phyloP scores from a whole-genome alignment of 2,888 invertebrate species.

The Pseudococcus viburni region DNA sequence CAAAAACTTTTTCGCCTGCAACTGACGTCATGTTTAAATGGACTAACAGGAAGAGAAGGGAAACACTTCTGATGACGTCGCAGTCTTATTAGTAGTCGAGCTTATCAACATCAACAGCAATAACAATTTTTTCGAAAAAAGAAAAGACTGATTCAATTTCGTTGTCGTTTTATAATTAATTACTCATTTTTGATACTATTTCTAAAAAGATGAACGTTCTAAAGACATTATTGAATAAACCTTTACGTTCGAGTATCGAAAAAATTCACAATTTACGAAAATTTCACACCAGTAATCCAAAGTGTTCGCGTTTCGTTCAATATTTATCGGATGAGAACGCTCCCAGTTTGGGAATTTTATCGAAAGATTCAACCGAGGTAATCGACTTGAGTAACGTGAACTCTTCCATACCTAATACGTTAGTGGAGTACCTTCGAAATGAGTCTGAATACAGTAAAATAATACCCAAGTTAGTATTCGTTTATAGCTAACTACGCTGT shows the following conservation, averaged over 20 bases:
- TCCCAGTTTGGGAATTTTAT: constrained; percentile 51
- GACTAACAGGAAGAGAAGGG: neutral
- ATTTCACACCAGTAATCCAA: neutral
- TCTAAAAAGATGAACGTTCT: neutral
- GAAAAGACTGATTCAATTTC: no score
- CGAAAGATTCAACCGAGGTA: neutral
- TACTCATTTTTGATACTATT: no score
- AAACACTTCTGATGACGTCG: neutral
- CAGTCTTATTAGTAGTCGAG: neutral
- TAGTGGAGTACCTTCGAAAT: constrained; percentile 18
- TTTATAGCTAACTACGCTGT: neutral
- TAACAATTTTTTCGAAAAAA: no score
- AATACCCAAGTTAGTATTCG: constrained; percentile 5
- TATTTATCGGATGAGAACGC: neutral
- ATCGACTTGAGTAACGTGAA: constrained; percentile 31
- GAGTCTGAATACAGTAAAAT: neutral
- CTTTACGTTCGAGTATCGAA: neutral
- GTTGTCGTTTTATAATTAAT: no score
- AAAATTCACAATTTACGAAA: neutral
- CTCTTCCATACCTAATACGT: neutral
- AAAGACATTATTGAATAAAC: neutral
- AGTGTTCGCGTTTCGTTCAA: constrained; percentile 53
- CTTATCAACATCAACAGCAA: neutral
- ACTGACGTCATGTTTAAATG: no score
- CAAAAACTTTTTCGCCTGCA: no score